A percentile compares a stretch with the other conserved stretches of the same genome.
phyloP scores from a whole-genome alignment of 2,888 invertebrate species.

The Hipparchia sbordonii region DNA sequence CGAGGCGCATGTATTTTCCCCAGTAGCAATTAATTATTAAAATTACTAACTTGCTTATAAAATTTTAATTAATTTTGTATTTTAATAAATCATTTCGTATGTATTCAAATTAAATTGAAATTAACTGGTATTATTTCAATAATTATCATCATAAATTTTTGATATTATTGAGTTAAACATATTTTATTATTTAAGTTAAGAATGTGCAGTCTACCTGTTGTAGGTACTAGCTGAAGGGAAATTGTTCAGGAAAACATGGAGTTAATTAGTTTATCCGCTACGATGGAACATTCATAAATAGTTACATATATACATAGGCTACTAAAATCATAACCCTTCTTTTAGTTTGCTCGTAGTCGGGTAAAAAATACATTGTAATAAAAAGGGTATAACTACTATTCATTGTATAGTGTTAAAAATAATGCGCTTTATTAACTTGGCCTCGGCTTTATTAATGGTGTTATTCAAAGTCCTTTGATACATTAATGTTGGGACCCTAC shows the following conservation, averaged over 20 bases:
- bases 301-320: too few species aligned
- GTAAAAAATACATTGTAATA: too few species aligned
- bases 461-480: conserved; percentile 77
- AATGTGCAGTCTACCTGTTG: too few species aligned
- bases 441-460: conserved; percentile 65
- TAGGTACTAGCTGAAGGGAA: too few species aligned
- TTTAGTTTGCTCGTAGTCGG: too few species aligned
- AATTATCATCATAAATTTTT: not conserved
- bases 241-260: too few species aligned
- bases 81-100: not conserved
- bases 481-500: conserved; percentile 73
- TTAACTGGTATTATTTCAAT: not conserved
- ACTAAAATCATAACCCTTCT: too few species aligned
- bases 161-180: too few species aligned
- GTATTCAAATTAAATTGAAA: not conserved
- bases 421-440: not conserved
- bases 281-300: too few species aligned
- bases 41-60: conserved; percentile 1
- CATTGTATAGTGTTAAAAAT: not conserved
- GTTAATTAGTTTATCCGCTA: too few species aligned
- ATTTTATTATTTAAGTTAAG: too few species aligned
- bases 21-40: conserved; percentile 15
- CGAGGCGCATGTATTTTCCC: conserved; percentile 34
- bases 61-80: not conserved
- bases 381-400: not conserved